Base-by-base conservation (phyloP, 1,140 invertebrate genomes). In the Micrasema longulum region DNA sequence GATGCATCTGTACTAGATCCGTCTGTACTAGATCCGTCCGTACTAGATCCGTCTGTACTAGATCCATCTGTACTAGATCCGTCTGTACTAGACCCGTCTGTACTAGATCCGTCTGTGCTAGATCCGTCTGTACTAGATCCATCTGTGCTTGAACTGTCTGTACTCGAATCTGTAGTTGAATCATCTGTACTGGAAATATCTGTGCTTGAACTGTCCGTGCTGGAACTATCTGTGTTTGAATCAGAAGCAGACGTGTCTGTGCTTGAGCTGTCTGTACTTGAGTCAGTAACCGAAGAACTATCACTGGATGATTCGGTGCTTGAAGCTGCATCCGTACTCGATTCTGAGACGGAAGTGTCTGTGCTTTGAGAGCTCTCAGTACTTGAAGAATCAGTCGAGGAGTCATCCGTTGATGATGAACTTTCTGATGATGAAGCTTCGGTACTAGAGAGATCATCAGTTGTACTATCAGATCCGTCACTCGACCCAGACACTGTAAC, bases 181-280 rank as follows among this genome's bases (percentile, higher is more conserved):
- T 38, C 41, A 68, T 74, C 73, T 60, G 60, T 69, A 43, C 66
- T 73, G 48, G 35, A 43, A 14, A 43, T 36, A 68, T 55, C 69
- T 41, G 72, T 60, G 41, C 18, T 71, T 6, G 79, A 76, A 12
- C 35, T 18, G 62, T 75, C 73, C 11, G 74, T 74, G n/a, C 69
- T 76, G 11, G 75, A 73, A 23, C 74, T 47, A 47, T 66, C 72
- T 45, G 69, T 31, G 22, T 18, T 66, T 10, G 43, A 63, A 57
- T 4, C 48, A 45, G 41, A 45, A 50, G 31, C 16, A 57, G 63
- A 41, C 10, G 55, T 18, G 23, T 69, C 71, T 45, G 66, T 57
- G 31, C 48, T 60, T 16, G n/a, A n/a, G n/a, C n/a, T 18, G 23
- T 69, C 71, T 45, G 66, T 57, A 18, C 48, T 60, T 16, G 41